Evolutionary conservation across 2,113 vertebrate species (phyloP), one percentile per base, ranked within the genome.

Genomic region (Pseudorectes ferrugineus): DNA sequence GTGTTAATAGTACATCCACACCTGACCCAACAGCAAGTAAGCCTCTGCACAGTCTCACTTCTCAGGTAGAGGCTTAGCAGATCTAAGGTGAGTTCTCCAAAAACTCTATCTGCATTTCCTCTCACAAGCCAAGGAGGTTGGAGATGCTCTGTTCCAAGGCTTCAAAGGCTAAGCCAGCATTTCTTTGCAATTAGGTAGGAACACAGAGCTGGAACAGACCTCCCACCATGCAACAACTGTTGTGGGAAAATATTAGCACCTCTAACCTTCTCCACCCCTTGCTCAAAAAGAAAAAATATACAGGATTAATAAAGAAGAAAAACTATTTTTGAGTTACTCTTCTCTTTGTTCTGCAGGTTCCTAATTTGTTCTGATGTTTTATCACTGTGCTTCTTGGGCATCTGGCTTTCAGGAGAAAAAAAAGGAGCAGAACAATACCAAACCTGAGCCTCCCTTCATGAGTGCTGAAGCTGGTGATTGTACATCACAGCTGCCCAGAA

Each of bases 111-210:
- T 92, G 68, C 73, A 35, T 89, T 78, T 87, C 38, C 49, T 84
- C 22, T 59, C 55, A 58, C 38, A 77, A 70, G 63, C 65, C 14
- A 25, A 87, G 38, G 73, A 81, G 25, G 35, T 21, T 89, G 81
- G 55, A 78, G 85, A 46, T 89, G 42, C 58, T 70, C 68, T 5
- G 0, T 72, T 88, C 33, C 42, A 80, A 83, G 36, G 54, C 68
- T 89, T 84, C 61, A 86, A 62, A 81, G 77, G 42, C 52, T 59
- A 85, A 82, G 17, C 57, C 36, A 87, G 40, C 19, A 55, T 68
- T 91, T 89, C 73, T 95, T 92, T 70, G 38, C 54, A 80, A 29
- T 92, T 85, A 80, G 75, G 23, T 83, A 76, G 67, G 75, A 91
- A 49, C 0, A 3, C 42, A 73, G 62, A 57, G 36, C 54, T 83